phyloP scores from a whole-genome alignment of 1,140 invertebrate genomes.

The Drosophila biarmipes region DNA sequence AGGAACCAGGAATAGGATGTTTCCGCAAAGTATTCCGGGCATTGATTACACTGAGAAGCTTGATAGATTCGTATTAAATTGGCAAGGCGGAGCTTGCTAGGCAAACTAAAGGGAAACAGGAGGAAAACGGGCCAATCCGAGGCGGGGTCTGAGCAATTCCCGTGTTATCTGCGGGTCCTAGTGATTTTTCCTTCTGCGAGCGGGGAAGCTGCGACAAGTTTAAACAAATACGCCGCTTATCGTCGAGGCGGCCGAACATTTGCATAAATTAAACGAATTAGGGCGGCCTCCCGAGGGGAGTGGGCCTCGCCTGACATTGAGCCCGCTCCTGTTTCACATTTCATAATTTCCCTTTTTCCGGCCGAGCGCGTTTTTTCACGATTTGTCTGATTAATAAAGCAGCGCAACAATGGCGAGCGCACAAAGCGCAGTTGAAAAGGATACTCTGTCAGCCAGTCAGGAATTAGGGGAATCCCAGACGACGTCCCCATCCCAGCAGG shows the following conservation, averaged over 20 bases:
- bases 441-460: slow-evolving; percentile 41
- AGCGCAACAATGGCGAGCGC: slow-evolving; percentile 49
- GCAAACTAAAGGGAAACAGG: neutral
- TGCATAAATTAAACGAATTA: slow-evolving; percentile 79
- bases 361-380: slow-evolving; percentile 52
- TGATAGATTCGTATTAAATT: too few relatives aligned
- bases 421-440: slow-evolving; percentile 51
- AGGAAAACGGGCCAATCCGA: neutral
- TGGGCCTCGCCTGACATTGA: slow-evolving; percentile 26
- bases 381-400: slow-evolving; percentile 72
- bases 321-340: slow-evolving; percentile 32
- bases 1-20: neutral
- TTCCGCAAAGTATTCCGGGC: too few relatives aligned
- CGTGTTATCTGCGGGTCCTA: slow-evolving; percentile 7
- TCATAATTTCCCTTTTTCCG: slow-evolving; percentile 64
- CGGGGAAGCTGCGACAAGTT: slow-evolving; percentile 57
- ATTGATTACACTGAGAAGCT: too few relatives aligned
- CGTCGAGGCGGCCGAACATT: slow-evolving; percentile 58
- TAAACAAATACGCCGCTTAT: slow-evolving; percentile 67
- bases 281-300: slow-evolving; percentile 20
- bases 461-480: slow-evolving; percentile 44
- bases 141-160: neutral
- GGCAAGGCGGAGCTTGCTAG: neutral
- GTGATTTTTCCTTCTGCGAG: slow-evolving; percentile 1
- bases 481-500: slow-evolving; percentile 6